Percentiles rank a stretch among this genome's conserved stretches.
Conservation (phyloP, 2,113 vertebrate genomes). For the Polyodon spathula region DNA sequence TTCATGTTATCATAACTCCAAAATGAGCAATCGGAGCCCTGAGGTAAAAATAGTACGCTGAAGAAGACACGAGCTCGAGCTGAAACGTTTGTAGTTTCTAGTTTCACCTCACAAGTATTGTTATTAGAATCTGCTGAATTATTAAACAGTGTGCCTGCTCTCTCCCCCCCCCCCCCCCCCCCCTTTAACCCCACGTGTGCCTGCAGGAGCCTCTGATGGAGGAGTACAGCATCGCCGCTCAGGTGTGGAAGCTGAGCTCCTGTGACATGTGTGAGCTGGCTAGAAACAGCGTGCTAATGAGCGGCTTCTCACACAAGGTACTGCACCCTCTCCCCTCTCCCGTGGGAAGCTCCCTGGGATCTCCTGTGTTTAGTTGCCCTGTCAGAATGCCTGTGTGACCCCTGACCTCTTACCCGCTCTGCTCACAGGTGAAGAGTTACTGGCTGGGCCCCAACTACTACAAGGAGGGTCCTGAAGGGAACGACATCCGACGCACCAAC, state of each 20-base stretch:
- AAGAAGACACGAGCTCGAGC: too few relatives aligned
- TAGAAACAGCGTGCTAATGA: conserved; percentile 95
- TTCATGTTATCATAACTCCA: too few relatives aligned
- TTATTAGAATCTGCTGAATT: too few relatives aligned
- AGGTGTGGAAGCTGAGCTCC: conserved; percentile 97
- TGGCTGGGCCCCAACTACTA: conserved; percentile 82
- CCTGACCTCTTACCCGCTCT: background rate
- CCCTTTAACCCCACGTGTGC: too few relatives aligned
- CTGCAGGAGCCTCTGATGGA: conserved; percentile 90
- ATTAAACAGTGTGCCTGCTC: too few relatives aligned
- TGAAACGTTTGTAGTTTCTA: too few relatives aligned
- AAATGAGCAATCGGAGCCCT: too few relatives aligned
- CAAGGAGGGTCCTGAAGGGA: conserved; percentile 76
- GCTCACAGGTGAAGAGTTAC: conserved; percentile 72
- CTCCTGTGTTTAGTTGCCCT: background rate
- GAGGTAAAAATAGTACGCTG: too few relatives aligned
- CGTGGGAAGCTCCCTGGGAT: background rate
- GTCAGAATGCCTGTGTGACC: background rate
- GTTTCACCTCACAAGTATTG: too few relatives aligned
- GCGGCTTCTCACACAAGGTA: conserved; percentile 92
- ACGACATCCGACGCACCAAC: conserved; percentile 87
- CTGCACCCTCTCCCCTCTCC: background rate
- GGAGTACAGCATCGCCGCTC: conserved; percentile 95
- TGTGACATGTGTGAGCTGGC: conserved; percentile 97
- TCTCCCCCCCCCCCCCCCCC: too few relatives aligned